phyloP scores from a whole-genome alignment of 1,140 invertebrate genomes.

The Drosophila seguyi region DNA sequence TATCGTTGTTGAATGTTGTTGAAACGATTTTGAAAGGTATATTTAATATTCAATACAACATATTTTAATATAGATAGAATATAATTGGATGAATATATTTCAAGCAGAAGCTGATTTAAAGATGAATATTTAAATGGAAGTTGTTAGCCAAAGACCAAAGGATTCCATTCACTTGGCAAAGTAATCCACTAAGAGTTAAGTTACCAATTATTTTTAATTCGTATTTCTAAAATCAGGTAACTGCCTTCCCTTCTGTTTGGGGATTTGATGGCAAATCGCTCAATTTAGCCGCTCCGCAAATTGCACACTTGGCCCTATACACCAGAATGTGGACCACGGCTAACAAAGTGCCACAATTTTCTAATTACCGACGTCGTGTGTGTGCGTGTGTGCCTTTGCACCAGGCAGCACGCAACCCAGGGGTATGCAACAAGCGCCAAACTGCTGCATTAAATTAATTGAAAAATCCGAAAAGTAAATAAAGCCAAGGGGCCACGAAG shows the following conservation, averaged over 20 bases:
- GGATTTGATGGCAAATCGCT: slow-evolving; percentile 60
- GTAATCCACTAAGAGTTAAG: background rate
- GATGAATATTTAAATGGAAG: background rate
- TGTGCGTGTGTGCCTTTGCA: slow-evolving; percentile 37
- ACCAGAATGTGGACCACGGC: slow-evolving; percentile 40
- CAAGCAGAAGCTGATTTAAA: too few relatives aligned
- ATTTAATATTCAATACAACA: too few relatives aligned
- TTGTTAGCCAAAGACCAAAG: background rate
- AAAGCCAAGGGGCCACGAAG: slow-evolving; percentile 22
- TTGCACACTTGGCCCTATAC: slow-evolving; percentile 55
- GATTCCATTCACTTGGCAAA: background rate
- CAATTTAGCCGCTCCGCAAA: slow-evolving; percentile 65
- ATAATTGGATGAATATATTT: too few relatives aligned
- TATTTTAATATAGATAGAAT: too few relatives aligned
- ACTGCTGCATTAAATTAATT: slow-evolving; percentile 83
- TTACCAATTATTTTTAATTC: background rate
- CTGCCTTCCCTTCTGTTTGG: background rate
- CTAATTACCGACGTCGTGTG: slow-evolving; percentile 64
- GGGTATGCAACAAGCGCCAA: slow-evolving; percentile 70
- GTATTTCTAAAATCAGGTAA: background rate
- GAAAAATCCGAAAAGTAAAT: slow-evolving; percentile 80
- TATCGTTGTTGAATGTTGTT: background rate
- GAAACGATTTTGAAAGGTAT: background rate
- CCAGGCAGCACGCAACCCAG: slow-evolving; percentile 56
- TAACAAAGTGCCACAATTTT: slow-evolving; percentile 82